Conservation (phyloP, 2,113 vertebrate species). For the Sakesphorus luctuosus region DNA sequence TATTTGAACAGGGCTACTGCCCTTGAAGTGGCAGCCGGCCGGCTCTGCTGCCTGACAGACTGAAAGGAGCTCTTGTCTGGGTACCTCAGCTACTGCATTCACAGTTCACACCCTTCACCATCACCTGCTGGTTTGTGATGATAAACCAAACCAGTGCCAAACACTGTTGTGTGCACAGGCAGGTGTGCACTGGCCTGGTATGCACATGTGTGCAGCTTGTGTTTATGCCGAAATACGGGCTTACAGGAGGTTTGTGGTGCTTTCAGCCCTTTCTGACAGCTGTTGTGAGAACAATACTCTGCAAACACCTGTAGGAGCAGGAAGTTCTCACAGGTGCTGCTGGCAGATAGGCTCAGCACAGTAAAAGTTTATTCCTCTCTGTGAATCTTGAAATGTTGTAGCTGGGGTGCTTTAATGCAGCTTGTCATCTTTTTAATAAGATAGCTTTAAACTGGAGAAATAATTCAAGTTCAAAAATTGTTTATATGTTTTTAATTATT, state of each 20-base stretch:
- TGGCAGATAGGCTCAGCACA: background rate
- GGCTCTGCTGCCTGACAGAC: background rate
- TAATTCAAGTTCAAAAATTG: background rate
- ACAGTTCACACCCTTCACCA: background rate
- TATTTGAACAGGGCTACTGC: background rate
- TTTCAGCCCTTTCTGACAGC: background rate
- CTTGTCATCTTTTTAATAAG: background rate
- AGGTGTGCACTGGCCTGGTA: background rate
- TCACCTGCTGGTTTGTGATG: fast-evolving
- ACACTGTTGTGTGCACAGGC: background rate
- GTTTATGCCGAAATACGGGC: background rate
- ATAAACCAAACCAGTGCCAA: background rate
- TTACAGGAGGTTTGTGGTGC: background rate
- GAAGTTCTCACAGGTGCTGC: background rate
- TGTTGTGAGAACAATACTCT: background rate
- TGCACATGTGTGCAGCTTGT: background rate
- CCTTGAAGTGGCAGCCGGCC: background rate
- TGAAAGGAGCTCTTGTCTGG: background rate
- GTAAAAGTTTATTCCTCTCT: background rate
- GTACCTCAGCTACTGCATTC: background rate
- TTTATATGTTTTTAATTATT: background rate
- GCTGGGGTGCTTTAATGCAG: background rate
- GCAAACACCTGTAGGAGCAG: background rate
- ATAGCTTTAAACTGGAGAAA: background rate
- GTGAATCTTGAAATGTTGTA: background rate